Evolutionary conservation across 2,113 vertebrate species (phyloP), one percentile per base, ranked within the genome.

Genomic region (Mirza zaza): DNA sequence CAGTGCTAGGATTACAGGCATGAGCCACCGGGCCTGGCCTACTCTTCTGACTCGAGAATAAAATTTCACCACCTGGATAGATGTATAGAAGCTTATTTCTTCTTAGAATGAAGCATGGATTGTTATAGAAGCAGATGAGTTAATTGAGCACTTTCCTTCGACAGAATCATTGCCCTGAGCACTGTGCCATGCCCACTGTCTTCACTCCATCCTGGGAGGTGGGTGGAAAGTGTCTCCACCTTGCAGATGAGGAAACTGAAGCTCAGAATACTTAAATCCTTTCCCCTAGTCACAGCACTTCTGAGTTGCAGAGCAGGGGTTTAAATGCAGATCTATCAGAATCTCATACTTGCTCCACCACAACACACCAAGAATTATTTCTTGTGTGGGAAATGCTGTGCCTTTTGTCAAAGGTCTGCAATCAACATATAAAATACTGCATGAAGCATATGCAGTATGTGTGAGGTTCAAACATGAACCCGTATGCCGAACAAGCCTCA

Each of bases 41-140:
- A 91, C 15, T 88, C 39, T 61, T 81, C 32, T 85, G 32, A 81
- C 39, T 75, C 88, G 70, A 91, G 87, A 88, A 89, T 87, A 71
- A 93, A 90, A 79, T 79, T 71, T 80, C 20, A 68, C 25, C 42
- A 63, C 42, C 15, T 61, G 20, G 34, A 14, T 5, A 29, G 39
- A 32, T 48, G 3, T 29, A 61, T 4, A 61, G 45, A 73, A 63
- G 48, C 63, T 48, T 55, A 23, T 76, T 80, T 82, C 12, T 63
- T 92, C 77, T 27, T 36, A 63, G 39, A 71, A 81, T 21, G 59
- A 87, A 96, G 61, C 8, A 1, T 42, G 42, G 57, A 68, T 87
- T 89, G 21, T 77, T 87, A 83, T 4, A 87, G 50, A 79, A 91
- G 73, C 18, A 34, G 55, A 67, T 39, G 20, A 36, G 61, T 52